Evolutionary conservation across 2,113 vertebrate species (phyloP), one percentile per base, ranked within the genome.

Genomic region (Baryphthengus martii): DNA sequence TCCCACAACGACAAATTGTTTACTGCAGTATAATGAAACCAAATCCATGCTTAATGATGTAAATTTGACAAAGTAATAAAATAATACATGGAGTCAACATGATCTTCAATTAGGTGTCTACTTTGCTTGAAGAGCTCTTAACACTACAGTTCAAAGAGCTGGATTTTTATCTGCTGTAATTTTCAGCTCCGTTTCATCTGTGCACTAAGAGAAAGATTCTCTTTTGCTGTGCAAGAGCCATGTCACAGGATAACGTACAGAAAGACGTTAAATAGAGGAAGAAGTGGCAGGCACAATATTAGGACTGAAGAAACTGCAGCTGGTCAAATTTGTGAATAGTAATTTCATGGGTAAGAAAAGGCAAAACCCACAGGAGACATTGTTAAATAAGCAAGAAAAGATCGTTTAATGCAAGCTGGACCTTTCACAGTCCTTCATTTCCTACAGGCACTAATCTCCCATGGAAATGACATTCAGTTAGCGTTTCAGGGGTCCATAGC

Each of bases 171-270:
- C 84, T 89, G 73, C 66, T 65, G 52, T 72, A 72, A 95, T 95
- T 96, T 96, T 92, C 89, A 95, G 89, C 87, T 88, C 66, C 81
- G 73, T 96, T 95, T 94, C 73, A 45, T 65, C 84, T 29, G 44
- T 49, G 61, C 44, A n/a, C 42, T 63, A 35, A 73, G 40, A 63
- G 33, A 70, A 71, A 33, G 62, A 50, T n/a, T 89, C 63, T 81
- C 7, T 71, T 50, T 14, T 1, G 0, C 47, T 52, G 66, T 73
- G 25, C 40, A 35, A 59, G 77, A 87, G 40, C 44, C 37, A 28
- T 40, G 21, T 14, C 53, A 45, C 24, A 56, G 7, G 37, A 44
- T 79, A 44, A 76, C 0, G 39, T n/a, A 71, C 26, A 17, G n/a
- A 63, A 50, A 80, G 55, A 80, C 53, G 80, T 77, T 77, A 58